Percentiles rank a stretch among this genome's conserved stretches.
phyloP scores from a whole-genome alignment of 1,140 invertebrate genomes.

The Kradibia gibbosae region DNA sequence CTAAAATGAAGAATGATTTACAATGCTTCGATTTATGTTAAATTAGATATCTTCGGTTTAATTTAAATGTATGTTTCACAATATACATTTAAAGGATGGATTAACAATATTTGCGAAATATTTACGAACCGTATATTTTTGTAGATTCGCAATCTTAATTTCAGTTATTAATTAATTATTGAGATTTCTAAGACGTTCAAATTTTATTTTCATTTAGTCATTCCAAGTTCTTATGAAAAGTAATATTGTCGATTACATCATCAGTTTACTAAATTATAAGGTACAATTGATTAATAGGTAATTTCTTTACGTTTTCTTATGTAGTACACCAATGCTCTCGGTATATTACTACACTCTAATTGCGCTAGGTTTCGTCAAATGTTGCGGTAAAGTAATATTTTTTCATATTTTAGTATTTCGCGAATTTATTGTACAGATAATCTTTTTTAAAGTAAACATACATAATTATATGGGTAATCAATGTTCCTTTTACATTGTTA shows the following conservation, averaged over 20 bases:
- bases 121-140: neutral
- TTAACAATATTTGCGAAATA: neutral
- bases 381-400: neutral
- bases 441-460: neutral
- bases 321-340: neutral
- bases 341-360: neutral
- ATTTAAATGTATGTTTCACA: neutral
- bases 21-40: neutral
- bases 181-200: neutral
- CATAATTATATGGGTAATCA: neutral
- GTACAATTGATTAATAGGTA: neutral
- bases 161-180: neutral
- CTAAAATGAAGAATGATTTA: too few species aligned
- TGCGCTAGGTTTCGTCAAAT: neutral
- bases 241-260: neutral
- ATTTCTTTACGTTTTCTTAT: neutral
- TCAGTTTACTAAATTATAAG: neutral
- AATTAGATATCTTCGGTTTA: too few species aligned
- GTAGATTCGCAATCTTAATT: neutral
- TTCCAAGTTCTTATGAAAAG: neutral
- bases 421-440: neutral
- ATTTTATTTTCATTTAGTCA: neutral
- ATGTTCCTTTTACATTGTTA: too few species aligned
- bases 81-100: neutral
- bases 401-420: neutral